Conservation (phyloP, 2,888 invertebrate genomes). For the Tyria jacobaeae region DNA sequence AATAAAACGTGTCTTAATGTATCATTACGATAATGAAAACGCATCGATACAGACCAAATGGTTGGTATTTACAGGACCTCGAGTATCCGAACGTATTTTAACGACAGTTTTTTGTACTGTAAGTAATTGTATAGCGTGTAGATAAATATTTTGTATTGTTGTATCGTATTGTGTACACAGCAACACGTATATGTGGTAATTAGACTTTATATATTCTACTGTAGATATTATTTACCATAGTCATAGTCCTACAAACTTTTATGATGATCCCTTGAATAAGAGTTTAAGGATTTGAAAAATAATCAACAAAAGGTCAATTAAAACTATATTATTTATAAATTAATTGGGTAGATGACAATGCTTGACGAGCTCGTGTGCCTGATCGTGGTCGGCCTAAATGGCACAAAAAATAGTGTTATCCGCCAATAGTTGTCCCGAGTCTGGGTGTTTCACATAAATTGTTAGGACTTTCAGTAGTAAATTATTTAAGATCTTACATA, state of each 20-base stretch:
- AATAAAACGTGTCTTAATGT: background rate
- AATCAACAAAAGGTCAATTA: too few species aligned
- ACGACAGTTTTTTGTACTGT: conserved; percentile 61
- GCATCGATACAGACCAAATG: conserved; percentile 78
- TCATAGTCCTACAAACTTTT: background rate
- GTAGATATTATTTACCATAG: background rate
- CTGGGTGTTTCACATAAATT: too few species aligned
- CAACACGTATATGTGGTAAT: conserved; percentile 37
- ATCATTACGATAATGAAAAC: background rate
- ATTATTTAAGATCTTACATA: too few species aligned
- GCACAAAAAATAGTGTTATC: too few species aligned
- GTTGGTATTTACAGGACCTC: conserved; percentile 78
- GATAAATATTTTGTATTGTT: conserved; percentile 36
- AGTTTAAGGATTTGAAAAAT: background rate
- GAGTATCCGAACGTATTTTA: conserved; percentile 85
- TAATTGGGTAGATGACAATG: too few species aligned
- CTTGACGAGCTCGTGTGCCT: too few species aligned
- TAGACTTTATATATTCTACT: conserved; percentile 11
- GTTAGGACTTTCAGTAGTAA: too few species aligned
- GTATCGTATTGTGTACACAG: conserved; percentile 29
- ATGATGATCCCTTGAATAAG: background rate
- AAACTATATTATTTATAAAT: too few species aligned
- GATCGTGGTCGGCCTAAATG: too few species aligned
- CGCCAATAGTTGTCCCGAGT: too few species aligned
- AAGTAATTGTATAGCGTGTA: conserved; percentile 71